Evolutionary conservation across 2,113 vertebrate genomes (phyloP).

Genomic region (Chaenogobius annularis): DNA sequence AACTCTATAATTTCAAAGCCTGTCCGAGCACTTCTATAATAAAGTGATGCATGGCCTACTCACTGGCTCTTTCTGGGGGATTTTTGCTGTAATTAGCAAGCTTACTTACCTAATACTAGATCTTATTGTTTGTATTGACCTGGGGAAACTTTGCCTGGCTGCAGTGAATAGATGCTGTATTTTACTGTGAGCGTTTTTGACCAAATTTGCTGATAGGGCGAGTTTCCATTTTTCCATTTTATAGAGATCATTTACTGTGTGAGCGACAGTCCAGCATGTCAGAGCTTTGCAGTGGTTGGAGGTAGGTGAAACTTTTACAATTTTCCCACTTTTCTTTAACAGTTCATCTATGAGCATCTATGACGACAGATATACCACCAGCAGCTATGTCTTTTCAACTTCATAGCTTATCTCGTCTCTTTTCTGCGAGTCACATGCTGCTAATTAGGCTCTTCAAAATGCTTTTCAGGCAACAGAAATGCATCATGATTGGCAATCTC

Average conservation of each 20-base stretch:
- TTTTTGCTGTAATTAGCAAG: constrained; percentile 37
- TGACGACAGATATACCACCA: no score
- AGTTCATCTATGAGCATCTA: constrained; percentile 15
- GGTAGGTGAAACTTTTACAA: background rate
- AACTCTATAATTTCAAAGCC: constrained; percentile 23
- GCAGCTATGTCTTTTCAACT: constrained; percentile 15
- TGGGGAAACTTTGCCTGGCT: constrained; percentile 5
- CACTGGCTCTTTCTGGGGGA: constrained; percentile 15
- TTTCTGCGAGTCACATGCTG: constrained; percentile 1
- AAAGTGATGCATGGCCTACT: constrained; percentile 26
- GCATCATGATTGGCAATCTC: constrained; percentile 23
- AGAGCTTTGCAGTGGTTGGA: background rate
- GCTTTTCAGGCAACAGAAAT: constrained; percentile 33
- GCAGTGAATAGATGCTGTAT: constrained; percentile 1
- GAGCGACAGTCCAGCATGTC: background rate
- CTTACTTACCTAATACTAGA: constrained; percentile 17
- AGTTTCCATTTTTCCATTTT: constrained; percentile 12
- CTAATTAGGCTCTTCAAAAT: constrained; percentile 43
- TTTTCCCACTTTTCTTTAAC: background rate
- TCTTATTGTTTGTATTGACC: constrained; percentile 22
- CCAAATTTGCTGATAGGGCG: constrained; percentile 13
- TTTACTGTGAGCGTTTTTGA: constrained; percentile 3
- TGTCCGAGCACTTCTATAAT: constrained; percentile 36
- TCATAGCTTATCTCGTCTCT: constrained; percentile 32
- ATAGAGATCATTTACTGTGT: constrained; percentile 18